These are phyloP conservation scores for Paedocypris sp. DNA, from an alignment of 2,113 vertebrate species.

Conservation along the genomic window DNA sequence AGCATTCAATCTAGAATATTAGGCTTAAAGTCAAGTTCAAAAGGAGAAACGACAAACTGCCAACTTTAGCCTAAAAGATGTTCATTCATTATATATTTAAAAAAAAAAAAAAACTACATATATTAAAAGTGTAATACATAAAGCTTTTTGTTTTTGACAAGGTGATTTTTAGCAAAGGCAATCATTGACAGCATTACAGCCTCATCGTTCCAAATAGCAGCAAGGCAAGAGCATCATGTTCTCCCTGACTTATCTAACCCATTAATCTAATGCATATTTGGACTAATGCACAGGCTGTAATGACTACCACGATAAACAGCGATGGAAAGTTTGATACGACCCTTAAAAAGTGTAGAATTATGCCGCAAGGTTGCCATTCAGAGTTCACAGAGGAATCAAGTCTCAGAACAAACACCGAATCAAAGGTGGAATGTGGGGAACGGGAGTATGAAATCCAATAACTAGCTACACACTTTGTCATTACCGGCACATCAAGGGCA, in stretches of 20 bases:
- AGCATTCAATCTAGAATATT: too few relatives aligned
- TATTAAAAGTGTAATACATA: too few relatives aligned
- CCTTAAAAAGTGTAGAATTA: constrained; percentile 8
- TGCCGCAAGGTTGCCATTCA: constrained; percentile 11
- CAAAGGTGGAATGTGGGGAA: background rate
- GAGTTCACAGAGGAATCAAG: background rate
- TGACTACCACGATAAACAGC: background rate
- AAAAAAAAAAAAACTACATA: too few relatives aligned
- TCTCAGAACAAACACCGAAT: constrained; percentile 12
- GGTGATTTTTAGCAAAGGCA: too few relatives aligned
- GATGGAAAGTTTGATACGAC: constrained; percentile 12
- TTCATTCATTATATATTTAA: too few relatives aligned
- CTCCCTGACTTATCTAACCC: background rate
- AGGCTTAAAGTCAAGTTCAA: too few relatives aligned
- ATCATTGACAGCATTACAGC: background rate
- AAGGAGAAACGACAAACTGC: too few relatives aligned
- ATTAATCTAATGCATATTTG: constrained; percentile 18
- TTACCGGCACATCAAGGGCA: constrained; percentile 38
- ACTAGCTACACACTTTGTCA: constrained; percentile 37
- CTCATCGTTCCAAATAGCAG: too few relatives aligned
- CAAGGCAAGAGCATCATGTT: background rate
- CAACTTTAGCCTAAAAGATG: too few relatives aligned
- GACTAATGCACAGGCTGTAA: background rate
- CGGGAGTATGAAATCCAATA: constrained; percentile 23
- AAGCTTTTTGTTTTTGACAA: too few relatives aligned